Evolutionary conservation across 2,113 vertebrate genomes (phyloP).

Genomic region (Myocastor coypus): DNA sequence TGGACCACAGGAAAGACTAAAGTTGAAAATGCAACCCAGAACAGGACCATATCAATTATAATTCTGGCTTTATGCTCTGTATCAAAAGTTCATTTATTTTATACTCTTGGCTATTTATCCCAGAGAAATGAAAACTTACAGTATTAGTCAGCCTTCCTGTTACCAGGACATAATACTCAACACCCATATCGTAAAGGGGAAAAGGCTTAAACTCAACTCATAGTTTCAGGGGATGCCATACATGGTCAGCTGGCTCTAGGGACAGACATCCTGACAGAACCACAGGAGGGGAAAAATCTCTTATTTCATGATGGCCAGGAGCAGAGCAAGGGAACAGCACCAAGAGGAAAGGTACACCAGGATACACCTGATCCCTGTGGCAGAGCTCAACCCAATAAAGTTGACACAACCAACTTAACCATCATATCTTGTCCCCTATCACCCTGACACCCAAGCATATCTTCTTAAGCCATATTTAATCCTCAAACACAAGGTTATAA

Average conservation of each 20-base stretch:
- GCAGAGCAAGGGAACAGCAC: background rate
- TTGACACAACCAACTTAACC: background rate
- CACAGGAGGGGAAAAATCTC: background rate
- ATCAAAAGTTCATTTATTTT: slow-evolving; percentile 64
- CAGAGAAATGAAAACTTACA: slow-evolving; percentile 54
- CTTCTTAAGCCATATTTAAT: background rate
- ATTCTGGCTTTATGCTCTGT: slow-evolving; percentile 40
- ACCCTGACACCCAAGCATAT: background rate
- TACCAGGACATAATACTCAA: background rate
- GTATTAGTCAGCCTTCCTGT: background rate
- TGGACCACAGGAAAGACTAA: background rate
- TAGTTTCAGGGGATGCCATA: background rate
- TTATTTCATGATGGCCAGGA: background rate
- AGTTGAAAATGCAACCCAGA: slow-evolving; percentile 38
- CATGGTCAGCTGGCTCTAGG: background rate
- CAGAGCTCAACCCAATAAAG: background rate
- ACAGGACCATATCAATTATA: background rate
- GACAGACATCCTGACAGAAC: background rate
- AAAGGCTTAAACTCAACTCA: background rate
- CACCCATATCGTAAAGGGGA: background rate
- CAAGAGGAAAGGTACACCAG: background rate
- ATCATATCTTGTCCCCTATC: background rate
- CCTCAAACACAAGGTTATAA: background rate
- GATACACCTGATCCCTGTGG: background rate
- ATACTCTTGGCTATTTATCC: slow-evolving; percentile 20